Percentiles rank a stretch among this genome's conserved stretches.
Conservation (phyloP, 2,797 vertebrate genomes). For the Hemibagrus guttatus region DNA sequence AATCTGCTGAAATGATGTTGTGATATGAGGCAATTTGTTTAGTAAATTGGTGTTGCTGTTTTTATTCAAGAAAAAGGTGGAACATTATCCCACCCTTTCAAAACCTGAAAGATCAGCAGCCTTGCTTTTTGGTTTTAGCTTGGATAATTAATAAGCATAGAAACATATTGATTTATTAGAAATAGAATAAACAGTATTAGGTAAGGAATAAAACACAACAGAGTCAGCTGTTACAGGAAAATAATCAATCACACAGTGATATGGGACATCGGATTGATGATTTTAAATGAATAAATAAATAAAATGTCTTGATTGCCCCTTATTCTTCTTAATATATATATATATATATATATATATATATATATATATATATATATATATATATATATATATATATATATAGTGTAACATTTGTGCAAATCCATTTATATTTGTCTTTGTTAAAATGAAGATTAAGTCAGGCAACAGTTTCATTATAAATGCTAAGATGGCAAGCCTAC, state of each 20-base stretch:
- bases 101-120: slow-evolving; percentile 1
- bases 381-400: too few relatives aligned
- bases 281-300: neutral
- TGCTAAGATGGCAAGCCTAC: slow-evolving; percentile 35
- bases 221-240: neutral
- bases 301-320: neutral
- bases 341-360: too few relatives aligned
- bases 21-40: slow-evolving; percentile 28
- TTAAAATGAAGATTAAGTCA: slow-evolving; percentile 17
- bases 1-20: slow-evolving; percentile 40
- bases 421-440: slow-evolving; percentile 25
- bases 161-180: neutral
- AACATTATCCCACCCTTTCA: slow-evolving; percentile 5
- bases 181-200: neutral
- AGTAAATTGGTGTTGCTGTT: slow-evolving; percentile 21
- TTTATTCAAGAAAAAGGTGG: neutral
- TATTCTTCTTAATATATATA: neutral
- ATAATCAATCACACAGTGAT: neutral
- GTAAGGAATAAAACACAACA: neutral
- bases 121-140: slow-evolving; percentile 15
- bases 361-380: too few relatives aligned
- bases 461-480: slow-evolving; percentile 13
- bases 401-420: slow-evolving; percentile 17
- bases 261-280: neutral
- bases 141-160: neutral